These are phyloP conservation scores for Pantherophis alleghaniensis DNA, from an alignment of 2,797 vertebrate genomes.

Conservation along the genomic window DNA sequence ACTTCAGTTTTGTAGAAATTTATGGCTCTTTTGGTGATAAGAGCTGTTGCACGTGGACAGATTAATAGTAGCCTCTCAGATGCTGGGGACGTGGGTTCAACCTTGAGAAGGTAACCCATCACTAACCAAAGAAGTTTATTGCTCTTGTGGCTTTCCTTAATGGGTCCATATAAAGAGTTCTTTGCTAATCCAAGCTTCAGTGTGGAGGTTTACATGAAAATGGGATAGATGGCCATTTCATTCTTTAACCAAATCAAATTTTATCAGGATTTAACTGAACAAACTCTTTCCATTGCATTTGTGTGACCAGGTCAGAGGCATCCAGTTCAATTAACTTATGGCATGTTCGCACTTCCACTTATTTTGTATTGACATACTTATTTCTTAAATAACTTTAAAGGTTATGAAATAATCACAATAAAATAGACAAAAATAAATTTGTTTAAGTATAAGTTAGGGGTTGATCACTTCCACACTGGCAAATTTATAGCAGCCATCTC, in stretches of 20 bases:
- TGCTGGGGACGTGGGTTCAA: not conserved
- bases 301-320: not conserved
- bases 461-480: not conserved
- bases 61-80: not conserved
- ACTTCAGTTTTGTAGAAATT: slow-evolving; percentile 39
- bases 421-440: not conserved
- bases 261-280: not conserved
- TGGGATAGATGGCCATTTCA: not conserved
- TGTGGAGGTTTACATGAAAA: too few relatives aligned
- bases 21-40: slow-evolving; percentile 16
- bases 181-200: not conserved
- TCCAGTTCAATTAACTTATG: not conserved
- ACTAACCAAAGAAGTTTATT: not conserved
- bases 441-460: not conserved
- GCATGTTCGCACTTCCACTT: not conserved
- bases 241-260: not conserved
- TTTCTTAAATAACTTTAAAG: not conserved
- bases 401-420: not conserved
- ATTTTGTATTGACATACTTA: not conserved
- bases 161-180: not conserved
- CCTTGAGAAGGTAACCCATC: not conserved
- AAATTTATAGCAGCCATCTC: not conserved
- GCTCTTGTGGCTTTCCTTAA: not conserved
- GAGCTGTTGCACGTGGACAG: not conserved
- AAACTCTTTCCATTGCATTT: not conserved